Evolutionary conservation across 2,113 vertebrate species (phyloP).

Genomic region (Chloropsis hardwickii): DNA sequence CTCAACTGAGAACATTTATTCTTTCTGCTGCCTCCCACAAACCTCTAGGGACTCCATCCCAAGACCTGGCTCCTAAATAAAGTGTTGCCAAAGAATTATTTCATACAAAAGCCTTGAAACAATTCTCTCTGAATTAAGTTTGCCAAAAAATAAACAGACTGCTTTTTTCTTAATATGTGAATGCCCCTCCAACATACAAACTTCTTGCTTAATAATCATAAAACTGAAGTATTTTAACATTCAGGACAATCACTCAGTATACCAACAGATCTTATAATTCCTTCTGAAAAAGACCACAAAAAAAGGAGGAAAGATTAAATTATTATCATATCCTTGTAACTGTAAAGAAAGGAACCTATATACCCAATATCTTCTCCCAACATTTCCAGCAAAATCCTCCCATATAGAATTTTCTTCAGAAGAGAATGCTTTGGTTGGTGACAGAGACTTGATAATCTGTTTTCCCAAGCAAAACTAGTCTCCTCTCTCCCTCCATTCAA

Average conservation of each 20-base stretch:
- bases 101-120: slow-evolving; percentile 1
- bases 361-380: neutral
- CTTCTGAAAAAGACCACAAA: neutral
- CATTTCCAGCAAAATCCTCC: neutral
- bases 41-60: neutral
- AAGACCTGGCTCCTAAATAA: neutral
- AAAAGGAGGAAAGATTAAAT: neutral
- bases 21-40: neutral
- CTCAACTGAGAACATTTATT: neutral
- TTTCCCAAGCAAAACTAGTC: neutral
- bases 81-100: neutral
- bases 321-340: neutral
- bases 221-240: neutral
- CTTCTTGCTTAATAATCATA: neutral
- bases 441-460: neutral
- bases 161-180: neutral
- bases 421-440: neutral
- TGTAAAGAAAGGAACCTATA: neutral
- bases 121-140: neutral
- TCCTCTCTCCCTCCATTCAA: neutral
- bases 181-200: neutral
- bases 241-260: neutral
- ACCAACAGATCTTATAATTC: neutral
- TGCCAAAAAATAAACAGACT: neutral
- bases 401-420: neutral